Base-by-base conservation (phyloP, 2,113 vertebrate species). In the Myotis brandtii region DNA sequence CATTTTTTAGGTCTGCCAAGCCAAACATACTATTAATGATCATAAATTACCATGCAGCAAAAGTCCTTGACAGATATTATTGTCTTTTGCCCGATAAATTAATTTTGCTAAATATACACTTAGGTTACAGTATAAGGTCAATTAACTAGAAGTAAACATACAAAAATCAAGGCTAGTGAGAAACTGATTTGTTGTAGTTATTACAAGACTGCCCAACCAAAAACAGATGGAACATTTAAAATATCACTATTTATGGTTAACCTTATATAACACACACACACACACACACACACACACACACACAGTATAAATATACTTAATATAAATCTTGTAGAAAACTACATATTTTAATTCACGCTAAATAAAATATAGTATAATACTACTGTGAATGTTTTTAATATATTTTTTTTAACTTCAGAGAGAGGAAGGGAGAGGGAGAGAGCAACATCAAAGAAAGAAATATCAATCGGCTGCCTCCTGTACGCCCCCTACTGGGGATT, bases 81-180 rank as follows among this genome's bases (percentile, higher is more conserved):
- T 80, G 16, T 92, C 85, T 92, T 95, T 76, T 18, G 85, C 34
- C 25, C 40, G 91, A 89, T 54, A 67, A 32, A 82, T 40, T 86
- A 64, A 91, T 86, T 95, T 95, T 69, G 30, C 25, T 95, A 95
- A 93, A 90, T 59, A 67, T 37, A 50, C 5, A 50, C 88, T 80
- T 96, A 80, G 21, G 34, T 62, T 67, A 91, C 69, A 81, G 27
- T 32, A 14, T 62, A 90, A 89, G 48, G 50, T 83, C 81, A 75
- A 54, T 88, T 73, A 92, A 79, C 27, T 18, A 18, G 62, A 92
- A 89, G 46, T 70, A 88, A 96, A 86, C 50, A 86, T 50, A 73
- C 14, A 86, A 86, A 89, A 90, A 56, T 32, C 30, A 75, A 94
- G 43, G 18, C 16, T 34, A 89, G 67, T 37, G 73, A 37, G n/a